A percentile compares a stretch with the other conserved stretches of the same genome.
phyloP scores from a whole-genome alignment of 1,140 invertebrate species.

The Monomorium pharaonis region DNA sequence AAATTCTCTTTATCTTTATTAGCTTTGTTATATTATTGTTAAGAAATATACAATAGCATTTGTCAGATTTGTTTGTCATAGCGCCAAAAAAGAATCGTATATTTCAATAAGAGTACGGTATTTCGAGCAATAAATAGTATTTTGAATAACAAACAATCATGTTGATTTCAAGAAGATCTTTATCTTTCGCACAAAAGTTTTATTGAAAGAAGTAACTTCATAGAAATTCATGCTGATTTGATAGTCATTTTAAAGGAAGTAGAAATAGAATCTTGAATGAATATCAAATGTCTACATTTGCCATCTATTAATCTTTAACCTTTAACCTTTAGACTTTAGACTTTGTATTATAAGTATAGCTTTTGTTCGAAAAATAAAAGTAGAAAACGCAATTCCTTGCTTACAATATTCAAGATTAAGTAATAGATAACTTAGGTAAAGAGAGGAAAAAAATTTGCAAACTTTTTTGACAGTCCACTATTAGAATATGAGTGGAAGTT shows the following conservation, averaged over 20 bases:
- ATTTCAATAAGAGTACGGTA: neutral
- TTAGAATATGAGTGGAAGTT: neutral
- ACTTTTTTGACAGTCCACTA: neutral
- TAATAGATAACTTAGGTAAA: neutral
- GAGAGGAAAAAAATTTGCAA: neutral
- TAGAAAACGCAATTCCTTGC: neutral
- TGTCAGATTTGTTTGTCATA: neutral
- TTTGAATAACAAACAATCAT: neutral
- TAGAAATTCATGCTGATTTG: neutral
- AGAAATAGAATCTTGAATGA: neutral
- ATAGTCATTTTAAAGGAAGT: neutral
- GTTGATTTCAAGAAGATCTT: neutral
- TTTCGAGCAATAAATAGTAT: neutral
- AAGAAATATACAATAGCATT: neutral
- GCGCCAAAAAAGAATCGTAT: neutral
- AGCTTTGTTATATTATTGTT: neutral
- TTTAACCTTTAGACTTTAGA: neutral
- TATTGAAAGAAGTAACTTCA: neutral
- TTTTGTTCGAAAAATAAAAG: neutral
- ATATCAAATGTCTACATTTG: neutral
- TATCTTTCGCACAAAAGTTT: conserved; percentile 15
- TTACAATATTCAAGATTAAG: conserved; percentile 2
- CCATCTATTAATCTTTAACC: neutral
- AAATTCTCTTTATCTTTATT: neutral
- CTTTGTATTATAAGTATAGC: neutral